These are phyloP conservation scores for Lutraria rhynchaena DNA, from an alignment of 1,140 invertebrate genomes.

Conservation along the genomic window DNA sequence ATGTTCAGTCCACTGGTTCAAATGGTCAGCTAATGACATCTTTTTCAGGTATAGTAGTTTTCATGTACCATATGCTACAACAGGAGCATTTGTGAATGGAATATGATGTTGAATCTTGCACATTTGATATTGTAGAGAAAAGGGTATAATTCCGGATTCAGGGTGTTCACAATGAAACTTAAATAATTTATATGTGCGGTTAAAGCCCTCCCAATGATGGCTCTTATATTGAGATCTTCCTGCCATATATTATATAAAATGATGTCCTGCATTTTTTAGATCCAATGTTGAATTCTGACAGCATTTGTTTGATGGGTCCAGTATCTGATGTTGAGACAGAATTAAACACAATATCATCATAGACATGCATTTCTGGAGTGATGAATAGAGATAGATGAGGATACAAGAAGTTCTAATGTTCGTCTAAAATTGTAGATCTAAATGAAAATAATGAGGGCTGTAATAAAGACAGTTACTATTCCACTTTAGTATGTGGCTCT, in stretches of 20 bases:
- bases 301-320: conserved; percentile 43
- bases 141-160: not conserved
- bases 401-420: not conserved
- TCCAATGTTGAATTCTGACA: conserved; percentile 56
- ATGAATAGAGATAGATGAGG: too few species aligned
- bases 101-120: not conserved
- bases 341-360: conserved; percentile 21
- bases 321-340: conserved; percentile 53
- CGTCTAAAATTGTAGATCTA: not conserved
- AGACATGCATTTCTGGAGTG: not conserved
- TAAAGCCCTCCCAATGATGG: not conserved
- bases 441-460: too few species aligned
- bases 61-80: too few species aligned
- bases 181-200: not conserved
- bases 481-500: too few species aligned
- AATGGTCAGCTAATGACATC: conserved; percentile 54
- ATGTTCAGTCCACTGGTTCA: not conserved
- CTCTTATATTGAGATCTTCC: not conserved
- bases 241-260: not conserved
- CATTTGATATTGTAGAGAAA: not conserved
- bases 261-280: conserved; percentile 31
- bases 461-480: too few species aligned
- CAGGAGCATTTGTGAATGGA: not conserved
- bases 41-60: conserved; percentile 31
- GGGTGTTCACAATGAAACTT: not conserved